Evolutionary conservation across 2,888 invertebrate genomes (phyloP).

Genomic region (Andrena bucephala): DNA sequence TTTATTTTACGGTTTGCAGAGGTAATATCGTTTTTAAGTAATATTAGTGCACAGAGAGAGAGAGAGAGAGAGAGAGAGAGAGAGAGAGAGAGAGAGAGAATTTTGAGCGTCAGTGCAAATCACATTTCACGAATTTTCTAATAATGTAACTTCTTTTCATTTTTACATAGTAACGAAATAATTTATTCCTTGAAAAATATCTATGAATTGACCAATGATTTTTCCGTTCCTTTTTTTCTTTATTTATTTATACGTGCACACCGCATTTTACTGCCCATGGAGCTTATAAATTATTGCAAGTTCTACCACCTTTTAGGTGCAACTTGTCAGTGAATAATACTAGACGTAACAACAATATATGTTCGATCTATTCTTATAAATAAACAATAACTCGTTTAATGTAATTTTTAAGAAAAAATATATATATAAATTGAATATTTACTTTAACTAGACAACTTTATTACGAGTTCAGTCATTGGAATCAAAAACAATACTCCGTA

Average conservation of each 20-base stretch:
- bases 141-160: slow-evolving; percentile 52
- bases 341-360: slow-evolving; percentile 69
- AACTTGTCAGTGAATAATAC: slow-evolving; percentile 52
- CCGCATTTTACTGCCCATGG: slow-evolving; percentile 69
- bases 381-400: slow-evolving; percentile 68
- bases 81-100: slow-evolving; percentile 33
- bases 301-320: slow-evolving; percentile 34
- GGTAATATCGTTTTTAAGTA: slow-evolving; percentile 63
- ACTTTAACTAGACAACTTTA: slow-evolving; percentile 42
- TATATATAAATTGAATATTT: slow-evolving; percentile 53
- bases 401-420: slow-evolving; percentile 49
- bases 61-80: slow-evolving; percentile 42
- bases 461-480: slow-evolving; percentile 35
- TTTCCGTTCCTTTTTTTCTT: slow-evolving; percentile 24
- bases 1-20: slow-evolving; percentile 31
- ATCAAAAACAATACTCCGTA: slow-evolving; percentile 37
- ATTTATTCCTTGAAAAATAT: slow-evolving; percentile 74
- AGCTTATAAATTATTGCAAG: slow-evolving; percentile 60
- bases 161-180: slow-evolving; percentile 60
- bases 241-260: slow-evolving; percentile 44
- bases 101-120: slow-evolving; percentile 69
- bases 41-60: slow-evolving; percentile 57
- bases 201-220: slow-evolving; percentile 65
- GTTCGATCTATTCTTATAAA: slow-evolving; percentile 56
- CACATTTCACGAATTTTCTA: slow-evolving; percentile 56